Evolutionary conservation across 2,113 vertebrate genomes (phyloP).

Genomic region (human (Homo sapiens)): GRCh38 chr20:11429501-11430000

Average conservation of each 20-base stretch:
- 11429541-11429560: neutral
- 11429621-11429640: neutral
- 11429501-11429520: neutral
- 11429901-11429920: neutral
- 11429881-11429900: neutral
- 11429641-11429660: neutral
- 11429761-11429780: neutral
- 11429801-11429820: neutral
- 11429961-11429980: constrained; percentile 51
- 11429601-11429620: neutral
- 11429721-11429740: constrained; percentile 10
- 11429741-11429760: constrained; percentile 36
- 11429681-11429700: neutral
- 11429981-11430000: constrained; percentile 42
- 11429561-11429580: neutral
- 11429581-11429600: neutral
- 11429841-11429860: constrained; percentile 23
- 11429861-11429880: constrained; percentile 52
- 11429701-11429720: neutral
- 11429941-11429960: constrained; percentile 10
- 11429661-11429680: neutral
- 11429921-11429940: neutral
- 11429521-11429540: neutral
- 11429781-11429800: constrained; percentile 3
- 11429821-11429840: neutral